Conservation (phyloP, 2,113 vertebrate species). For the Vulpes ferrilata region DNA sequence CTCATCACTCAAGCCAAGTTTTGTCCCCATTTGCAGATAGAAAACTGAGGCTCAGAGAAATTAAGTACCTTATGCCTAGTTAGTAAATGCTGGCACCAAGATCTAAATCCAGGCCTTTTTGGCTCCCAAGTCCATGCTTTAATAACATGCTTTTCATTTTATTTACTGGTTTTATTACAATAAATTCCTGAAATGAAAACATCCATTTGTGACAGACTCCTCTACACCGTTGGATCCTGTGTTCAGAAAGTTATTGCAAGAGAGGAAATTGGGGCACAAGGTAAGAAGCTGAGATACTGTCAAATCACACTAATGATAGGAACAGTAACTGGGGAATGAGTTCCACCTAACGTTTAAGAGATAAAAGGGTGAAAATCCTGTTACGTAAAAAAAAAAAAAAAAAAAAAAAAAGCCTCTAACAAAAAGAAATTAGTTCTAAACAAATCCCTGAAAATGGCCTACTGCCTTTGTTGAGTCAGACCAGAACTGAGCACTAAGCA, state of each 20-base stretch:
- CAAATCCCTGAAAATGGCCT: conserved; percentile 25
- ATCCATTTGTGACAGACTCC: not conserved
- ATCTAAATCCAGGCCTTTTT: conserved; percentile 37
- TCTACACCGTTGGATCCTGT: not conserved
- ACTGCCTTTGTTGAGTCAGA: conserved; percentile 15
- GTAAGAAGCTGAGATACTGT: not conserved
- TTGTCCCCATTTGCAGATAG: conserved; percentile 21
- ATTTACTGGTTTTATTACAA: conserved; percentile 31
- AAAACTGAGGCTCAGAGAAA: conserved; percentile 28
- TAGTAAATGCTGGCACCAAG: not conserved
- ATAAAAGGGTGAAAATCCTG: conserved; percentile 13
- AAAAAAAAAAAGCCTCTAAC: not conserved
- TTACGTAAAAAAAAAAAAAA: not conserved
- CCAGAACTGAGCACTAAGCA: not conserved
- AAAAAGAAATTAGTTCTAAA: conserved; percentile 29
- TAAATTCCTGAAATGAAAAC: conserved; percentile 54
- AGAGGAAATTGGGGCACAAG: not conserved
- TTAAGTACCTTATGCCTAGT: not conserved
- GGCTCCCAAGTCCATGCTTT: not conserved
- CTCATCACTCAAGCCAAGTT: conserved; percentile 30
- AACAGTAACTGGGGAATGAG: not conserved
- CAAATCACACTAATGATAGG: conserved; percentile 3
- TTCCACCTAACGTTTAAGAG: not conserved
- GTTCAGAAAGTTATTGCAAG: conserved; percentile 10
- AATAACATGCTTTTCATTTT: conserved; percentile 9